Conservation (phyloP, 1,140 invertebrate species). For the Muscidifurax raptorellus region DNA sequence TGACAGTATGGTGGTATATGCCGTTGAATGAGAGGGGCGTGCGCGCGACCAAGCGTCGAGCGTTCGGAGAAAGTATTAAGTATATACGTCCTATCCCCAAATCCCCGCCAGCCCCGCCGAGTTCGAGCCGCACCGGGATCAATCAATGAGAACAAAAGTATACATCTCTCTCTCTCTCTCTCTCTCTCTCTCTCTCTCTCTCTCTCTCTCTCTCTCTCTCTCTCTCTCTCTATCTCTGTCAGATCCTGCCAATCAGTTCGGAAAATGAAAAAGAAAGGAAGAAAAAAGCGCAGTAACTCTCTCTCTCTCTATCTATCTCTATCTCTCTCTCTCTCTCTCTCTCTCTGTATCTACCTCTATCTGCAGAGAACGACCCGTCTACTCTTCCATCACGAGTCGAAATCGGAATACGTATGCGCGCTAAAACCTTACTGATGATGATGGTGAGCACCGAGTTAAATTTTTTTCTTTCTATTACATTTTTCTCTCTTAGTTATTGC, state of each 20-base stretch:
- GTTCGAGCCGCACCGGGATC: slow-evolving; percentile 72
- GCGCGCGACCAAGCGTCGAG: slow-evolving; percentile 37
- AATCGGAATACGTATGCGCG: slow-evolving; percentile 57
- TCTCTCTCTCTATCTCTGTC: too few species aligned
- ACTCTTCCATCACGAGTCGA: slow-evolving; percentile 26
- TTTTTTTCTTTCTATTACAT: slow-evolving; percentile 43
- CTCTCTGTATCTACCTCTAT: not conserved
- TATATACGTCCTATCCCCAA: slow-evolving; percentile 59
- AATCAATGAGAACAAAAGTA: too few species aligned
- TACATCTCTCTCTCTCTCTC: too few species aligned
- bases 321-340: too few species aligned
- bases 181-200: too few species aligned
- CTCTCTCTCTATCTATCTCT: too few species aligned
- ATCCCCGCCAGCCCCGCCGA: slow-evolving; percentile 74
- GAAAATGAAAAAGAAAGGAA: not conserved
- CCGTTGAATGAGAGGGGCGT: too few species aligned
- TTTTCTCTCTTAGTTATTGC: slow-evolving; percentile 34
- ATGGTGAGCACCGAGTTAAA: slow-evolving; percentile 74
- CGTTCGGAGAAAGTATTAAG: slow-evolving; percentile 24
- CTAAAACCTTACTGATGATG: slow-evolving; percentile 64
- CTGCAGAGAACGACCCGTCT: not conserved
- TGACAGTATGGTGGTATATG: too few species aligned
- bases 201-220: too few species aligned
- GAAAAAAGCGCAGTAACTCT: not conserved
- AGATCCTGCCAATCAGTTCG: not conserved